Evolutionary conservation across 2,113 vertebrate species (phyloP).

Genomic region (Sula dactylatra): DNA sequence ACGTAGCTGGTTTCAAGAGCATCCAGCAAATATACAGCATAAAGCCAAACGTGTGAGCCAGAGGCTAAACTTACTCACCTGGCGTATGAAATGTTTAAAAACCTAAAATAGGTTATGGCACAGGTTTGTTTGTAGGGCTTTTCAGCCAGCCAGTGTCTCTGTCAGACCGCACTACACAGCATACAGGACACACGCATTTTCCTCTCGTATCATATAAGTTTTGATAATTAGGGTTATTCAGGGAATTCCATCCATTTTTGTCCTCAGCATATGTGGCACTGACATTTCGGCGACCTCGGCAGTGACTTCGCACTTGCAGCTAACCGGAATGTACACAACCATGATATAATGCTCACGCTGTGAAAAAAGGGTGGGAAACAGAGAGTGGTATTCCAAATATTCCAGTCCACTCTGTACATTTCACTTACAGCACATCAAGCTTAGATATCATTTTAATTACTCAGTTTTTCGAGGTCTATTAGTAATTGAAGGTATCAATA

Average conservation of each 20-base stretch:
- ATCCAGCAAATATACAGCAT: not conserved
- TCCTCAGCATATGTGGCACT: not conserved
- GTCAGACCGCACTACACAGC: not conserved
- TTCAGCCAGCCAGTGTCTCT: not conserved
- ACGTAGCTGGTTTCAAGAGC: not conserved
- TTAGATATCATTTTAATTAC: not conserved
- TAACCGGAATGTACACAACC: conserved; percentile 40
- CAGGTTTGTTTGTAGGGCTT: not conserved
- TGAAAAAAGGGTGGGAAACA: not conserved
- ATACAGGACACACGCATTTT: accelerated
- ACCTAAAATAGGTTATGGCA: not conserved
- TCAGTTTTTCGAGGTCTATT: not conserved
- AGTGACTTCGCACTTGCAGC: conserved; percentile 35
- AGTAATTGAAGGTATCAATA: not conserved
- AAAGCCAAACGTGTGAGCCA: not conserved
- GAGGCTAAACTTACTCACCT: not conserved
- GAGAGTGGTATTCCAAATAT: not conserved
- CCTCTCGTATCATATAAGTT: not conserved
- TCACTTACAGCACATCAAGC: not conserved
- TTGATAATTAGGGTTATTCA: not conserved
- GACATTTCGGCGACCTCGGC: not conserved
- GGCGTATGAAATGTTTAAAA: not conserved
- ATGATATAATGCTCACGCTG: not conserved
- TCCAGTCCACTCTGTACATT: not conserved
- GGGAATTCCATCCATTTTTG: conserved; percentile 16